Conservation (phyloP, 2,797 vertebrate genomes). For the Oryzias dopingdopingensis region DNA sequence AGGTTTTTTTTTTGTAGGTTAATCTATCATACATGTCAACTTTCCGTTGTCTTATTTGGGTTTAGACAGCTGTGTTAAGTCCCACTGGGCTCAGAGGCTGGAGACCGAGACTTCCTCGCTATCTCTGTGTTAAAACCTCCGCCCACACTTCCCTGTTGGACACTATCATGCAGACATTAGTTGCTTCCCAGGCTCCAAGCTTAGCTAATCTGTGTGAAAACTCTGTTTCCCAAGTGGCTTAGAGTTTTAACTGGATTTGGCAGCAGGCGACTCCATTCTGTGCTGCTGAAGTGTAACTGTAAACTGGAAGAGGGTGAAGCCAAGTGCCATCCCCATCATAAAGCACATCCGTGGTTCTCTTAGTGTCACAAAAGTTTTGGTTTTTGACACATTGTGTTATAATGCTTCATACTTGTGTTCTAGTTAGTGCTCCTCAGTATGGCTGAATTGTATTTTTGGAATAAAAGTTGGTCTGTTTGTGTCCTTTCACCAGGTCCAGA, state of each 20-base stretch:
- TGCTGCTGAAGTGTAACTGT: constrained; percentile 24
- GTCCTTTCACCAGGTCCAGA: constrained; percentile 81
- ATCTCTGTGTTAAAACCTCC: constrained; percentile 37
- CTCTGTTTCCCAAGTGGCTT: constrained; percentile 59
- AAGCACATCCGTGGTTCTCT: constrained; percentile 25
- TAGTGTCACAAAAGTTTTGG: not conserved
- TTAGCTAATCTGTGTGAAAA: constrained; percentile 69
- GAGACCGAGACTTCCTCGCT: constrained; percentile 57
- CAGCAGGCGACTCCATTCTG: constrained; percentile 35
- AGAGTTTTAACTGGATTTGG: constrained; percentile 57
- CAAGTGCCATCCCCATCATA: constrained; percentile 21
- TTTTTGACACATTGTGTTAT: no score
- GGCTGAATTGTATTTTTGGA: not conserved
- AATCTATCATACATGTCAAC: constrained; percentile 25
- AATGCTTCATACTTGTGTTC: no score
- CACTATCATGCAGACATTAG: constrained; percentile 14
- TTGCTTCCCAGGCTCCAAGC: constrained; percentile 42
- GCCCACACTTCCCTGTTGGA: constrained; percentile 14
- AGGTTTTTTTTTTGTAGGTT: constrained; percentile 9
- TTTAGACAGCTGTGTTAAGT: constrained; percentile 67
- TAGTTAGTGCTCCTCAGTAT: not conserved
- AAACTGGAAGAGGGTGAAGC: constrained; percentile 12
- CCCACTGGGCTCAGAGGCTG: constrained; percentile 44
- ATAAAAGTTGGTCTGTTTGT: constrained; percentile 1
- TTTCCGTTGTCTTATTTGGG: constrained; percentile 27